These are phyloP conservation scores for Eupithecia subfuscata DNA, from an alignment of 2,888 invertebrate species.

Conservation along the genomic window DNA sequence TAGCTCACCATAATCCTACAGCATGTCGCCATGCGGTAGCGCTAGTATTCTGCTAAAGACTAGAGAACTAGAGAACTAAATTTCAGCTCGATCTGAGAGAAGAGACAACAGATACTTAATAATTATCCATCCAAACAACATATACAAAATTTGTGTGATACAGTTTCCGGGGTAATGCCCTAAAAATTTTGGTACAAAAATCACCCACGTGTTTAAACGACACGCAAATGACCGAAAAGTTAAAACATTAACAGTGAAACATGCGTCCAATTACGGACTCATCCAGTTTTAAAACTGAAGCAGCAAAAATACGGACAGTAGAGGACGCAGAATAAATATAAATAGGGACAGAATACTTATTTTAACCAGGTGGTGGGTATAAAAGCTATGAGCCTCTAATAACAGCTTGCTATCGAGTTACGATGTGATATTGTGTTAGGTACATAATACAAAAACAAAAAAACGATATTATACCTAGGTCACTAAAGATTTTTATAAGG, in stretches of 20 bases:
- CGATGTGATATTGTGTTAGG: too few relatives aligned
- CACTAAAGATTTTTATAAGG: neutral
- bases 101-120: too few relatives aligned
- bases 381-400: neutral
- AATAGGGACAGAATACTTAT: neutral
- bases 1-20: too few relatives aligned
- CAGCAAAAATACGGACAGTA: conserved; percentile 5
- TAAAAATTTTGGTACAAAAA: neutral
- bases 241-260: conserved; percentile 21
- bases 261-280: conserved; percentile 29
- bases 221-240: conserved; percentile 8
- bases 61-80: too few relatives aligned
- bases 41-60: too few relatives aligned
- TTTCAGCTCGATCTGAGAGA: too few relatives aligned
- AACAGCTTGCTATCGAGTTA: too few relatives aligned
- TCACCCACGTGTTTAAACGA: conserved; percentile 10
- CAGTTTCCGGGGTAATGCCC: neutral
- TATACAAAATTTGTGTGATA: neutral
- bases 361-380: neutral
- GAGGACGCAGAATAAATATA: neutral
- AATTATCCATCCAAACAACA: neutral
- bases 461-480: too few relatives aligned
- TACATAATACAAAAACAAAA: too few relatives aligned
- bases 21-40: too few relatives aligned
- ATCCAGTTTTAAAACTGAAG: conserved; percentile 28